Evolutionary conservation across 2,113 vertebrate genomes (phyloP).

Genomic region (Malurus cyaneus): DNA sequence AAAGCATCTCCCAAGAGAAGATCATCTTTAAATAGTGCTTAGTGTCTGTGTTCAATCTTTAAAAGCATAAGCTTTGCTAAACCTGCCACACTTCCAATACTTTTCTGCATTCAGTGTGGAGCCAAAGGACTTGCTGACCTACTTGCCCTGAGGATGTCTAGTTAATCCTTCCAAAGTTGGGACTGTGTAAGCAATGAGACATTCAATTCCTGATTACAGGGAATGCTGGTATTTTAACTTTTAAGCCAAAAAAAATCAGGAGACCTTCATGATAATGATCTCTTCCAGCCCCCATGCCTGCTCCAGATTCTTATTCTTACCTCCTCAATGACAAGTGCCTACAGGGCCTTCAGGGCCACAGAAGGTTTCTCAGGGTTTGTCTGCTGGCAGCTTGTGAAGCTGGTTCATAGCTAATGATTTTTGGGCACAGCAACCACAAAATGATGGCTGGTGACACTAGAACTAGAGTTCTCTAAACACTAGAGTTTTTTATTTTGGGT

Average conservation of each 20-base stretch:
- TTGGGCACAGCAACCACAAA: background rate
- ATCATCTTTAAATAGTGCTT: background rate
- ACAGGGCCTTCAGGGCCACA: background rate
- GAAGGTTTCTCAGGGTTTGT: background rate
- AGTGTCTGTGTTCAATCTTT: background rate
- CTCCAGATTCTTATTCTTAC: background rate
- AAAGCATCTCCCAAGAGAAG: background rate
- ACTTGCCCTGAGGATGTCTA: background rate
- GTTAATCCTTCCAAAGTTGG: background rate
- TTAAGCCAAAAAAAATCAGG: background rate
- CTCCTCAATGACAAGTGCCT: background rate
- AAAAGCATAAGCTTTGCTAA: background rate
- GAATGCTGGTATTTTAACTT: background rate
- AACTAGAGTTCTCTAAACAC: too few species aligned
- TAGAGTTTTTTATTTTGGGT: background rate
- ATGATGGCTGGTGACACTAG: too few species aligned
- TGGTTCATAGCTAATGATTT: background rate
- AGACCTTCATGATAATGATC: background rate
- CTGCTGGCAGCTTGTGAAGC: background rate
- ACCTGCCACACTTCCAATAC: background rate
- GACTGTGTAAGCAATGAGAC: background rate
- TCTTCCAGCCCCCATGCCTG: background rate
- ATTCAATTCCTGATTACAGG: background rate
- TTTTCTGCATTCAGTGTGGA: background rate
- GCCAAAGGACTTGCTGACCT: background rate